Conservation (phyloP, 2,888 invertebrate genomes). For the Lacanobia wlatinum region DNA sequence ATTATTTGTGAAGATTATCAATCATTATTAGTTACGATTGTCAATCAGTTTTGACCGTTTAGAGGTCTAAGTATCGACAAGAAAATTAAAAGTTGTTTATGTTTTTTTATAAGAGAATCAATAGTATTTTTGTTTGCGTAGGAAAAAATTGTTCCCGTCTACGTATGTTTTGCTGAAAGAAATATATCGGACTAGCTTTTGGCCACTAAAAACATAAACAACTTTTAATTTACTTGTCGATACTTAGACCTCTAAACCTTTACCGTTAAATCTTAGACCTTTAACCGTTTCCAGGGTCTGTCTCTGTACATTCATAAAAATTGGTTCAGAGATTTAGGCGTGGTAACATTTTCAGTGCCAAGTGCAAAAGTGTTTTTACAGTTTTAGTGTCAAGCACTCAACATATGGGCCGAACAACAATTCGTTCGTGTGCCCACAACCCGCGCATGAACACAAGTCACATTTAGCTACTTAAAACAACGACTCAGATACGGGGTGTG, state of each 20-base stretch:
- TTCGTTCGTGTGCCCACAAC: too few species aligned
- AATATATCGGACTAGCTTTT: not conserved
- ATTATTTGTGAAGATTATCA: slow-evolving; percentile 52
- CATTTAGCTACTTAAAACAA: too few species aligned
- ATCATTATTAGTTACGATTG: slow-evolving; percentile 65
- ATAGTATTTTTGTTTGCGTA: not conserved
- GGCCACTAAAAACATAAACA: slow-evolving; percentile 1
- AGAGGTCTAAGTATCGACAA: slow-evolving; percentile 32
- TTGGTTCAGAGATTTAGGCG: too few species aligned
- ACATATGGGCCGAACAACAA: too few species aligned
- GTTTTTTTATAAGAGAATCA: not conserved
- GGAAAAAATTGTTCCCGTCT: slow-evolving; percentile 23
- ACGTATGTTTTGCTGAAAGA: not conserved
- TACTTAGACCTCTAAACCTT: slow-evolving; percentile 35
- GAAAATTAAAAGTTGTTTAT: slow-evolving; percentile 4
- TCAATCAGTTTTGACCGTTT: slow-evolving; percentile 58
- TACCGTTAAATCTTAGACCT: too few species aligned
- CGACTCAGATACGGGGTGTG: too few species aligned
- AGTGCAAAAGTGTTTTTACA: too few species aligned
- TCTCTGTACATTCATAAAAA: too few species aligned
- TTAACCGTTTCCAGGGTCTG: too few species aligned
- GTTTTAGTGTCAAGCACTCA: too few species aligned
- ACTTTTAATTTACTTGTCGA: slow-evolving; percentile 24
- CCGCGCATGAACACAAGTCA: too few species aligned
- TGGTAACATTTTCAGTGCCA: too few species aligned